Base-by-base conservation (phyloP, 2,113 vertebrate genomes). In the Megaleporinus macrocephalus region DNA sequence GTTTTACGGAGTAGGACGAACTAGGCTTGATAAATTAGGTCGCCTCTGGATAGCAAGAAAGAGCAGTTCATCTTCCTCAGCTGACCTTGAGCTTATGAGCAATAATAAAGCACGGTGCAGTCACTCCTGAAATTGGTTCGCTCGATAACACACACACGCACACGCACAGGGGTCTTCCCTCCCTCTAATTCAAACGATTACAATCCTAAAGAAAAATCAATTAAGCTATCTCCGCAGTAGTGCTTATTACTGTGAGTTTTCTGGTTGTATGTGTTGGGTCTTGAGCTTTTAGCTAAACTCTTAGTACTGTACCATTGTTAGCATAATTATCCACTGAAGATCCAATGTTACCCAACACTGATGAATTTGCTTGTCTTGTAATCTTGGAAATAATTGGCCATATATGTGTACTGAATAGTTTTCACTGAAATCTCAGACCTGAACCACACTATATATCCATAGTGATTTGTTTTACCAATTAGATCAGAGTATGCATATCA, bases 41-140 rank as follows among this genome's bases (percentile, higher is more conserved):
- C 73, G 82, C 74, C 53, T 83, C 87, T 83, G 85, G 84, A 80
- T 66, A 44, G 87, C 86, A 91, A 65, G 85, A 87, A 87, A 71
- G 81, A 83, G 87, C 84, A 91, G 91, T 91, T 93, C 92, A 89
- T 93, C 90, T 91, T 88, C 88, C 65, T 89, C 86, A 65, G 90
- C 89, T 93, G 93, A 95, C 94, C 94, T 95, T 94, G 93, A 76
- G 88, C 91, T 94, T 92, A 94, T 91, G 92, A 92, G 93, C 90
- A 87, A 90, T 91, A 92, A 92, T 94, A 94, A 93, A 93, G 90
- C 81, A 90, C 89, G 24, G 49, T 30, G 90, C 90, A 87, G 90
- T 90, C 92, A 92, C 91, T 93, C 87, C 90, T 89, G 90, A 90
- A 93, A 92, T 92, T 90, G 92, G 88, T 92, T 89, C 91, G 87